Evolutionary conservation across 2,113 vertebrate genomes (phyloP).

Genomic region (Podilymbus podiceps): DNA sequence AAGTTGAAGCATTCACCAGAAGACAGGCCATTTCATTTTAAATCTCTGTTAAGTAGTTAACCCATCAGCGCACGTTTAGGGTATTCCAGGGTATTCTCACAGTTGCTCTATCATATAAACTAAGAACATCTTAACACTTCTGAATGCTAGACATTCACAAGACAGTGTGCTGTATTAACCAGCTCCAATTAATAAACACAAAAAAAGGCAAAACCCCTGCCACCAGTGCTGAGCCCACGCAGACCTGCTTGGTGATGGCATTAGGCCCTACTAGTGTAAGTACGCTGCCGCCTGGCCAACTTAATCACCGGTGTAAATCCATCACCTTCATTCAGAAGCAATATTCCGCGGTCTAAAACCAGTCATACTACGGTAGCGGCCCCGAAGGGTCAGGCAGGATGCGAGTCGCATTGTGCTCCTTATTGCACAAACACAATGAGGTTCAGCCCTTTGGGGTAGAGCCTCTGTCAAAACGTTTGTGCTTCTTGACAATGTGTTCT

Average conservation of each 20-base stretch:
- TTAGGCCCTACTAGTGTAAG: not conserved
- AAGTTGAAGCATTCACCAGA: not conserved
- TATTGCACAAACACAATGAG: slow-evolving; percentile 30
- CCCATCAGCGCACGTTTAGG: not conserved
- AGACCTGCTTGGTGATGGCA: not conserved
- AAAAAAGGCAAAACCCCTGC: not conserved
- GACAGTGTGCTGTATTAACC: not conserved
- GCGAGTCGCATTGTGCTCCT: slow-evolving; percentile 8
- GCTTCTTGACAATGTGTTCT: not conserved
- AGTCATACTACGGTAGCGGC: not conserved
- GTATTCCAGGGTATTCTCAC: not conserved
- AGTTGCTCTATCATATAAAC: not conserved
- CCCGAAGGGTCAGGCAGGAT: not conserved
- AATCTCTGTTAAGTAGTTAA: not conserved
- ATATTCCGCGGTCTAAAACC: not conserved
- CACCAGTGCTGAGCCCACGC: rapidly evolving
- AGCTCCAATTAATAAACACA: not conserved
- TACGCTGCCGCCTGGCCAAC: not conserved
- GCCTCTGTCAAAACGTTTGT: not conserved
- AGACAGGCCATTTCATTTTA: not conserved
- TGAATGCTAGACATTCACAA: not conserved
- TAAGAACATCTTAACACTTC: not conserved
- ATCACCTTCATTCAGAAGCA: not conserved
- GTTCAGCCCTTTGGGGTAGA: not conserved
- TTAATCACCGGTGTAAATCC: not conserved